Evolutionary conservation across 2,888 invertebrate genomes (phyloP), one percentile per base, ranked within the genome.

Genomic region (Latheticus oryzae): DNA sequence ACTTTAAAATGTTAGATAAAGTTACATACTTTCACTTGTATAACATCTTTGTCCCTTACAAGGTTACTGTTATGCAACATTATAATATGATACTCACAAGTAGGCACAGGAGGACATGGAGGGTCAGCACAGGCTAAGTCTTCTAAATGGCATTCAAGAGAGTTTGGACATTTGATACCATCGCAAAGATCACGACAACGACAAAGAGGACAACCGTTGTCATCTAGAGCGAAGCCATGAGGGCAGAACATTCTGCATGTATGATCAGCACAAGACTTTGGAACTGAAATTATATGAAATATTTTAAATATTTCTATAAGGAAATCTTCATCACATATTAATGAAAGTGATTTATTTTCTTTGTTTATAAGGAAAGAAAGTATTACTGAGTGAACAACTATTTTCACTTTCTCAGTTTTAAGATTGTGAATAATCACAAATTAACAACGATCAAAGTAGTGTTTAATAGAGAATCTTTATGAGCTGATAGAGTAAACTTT

Each of bases 181-280:
- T 87, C 84, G 69, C 93, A 93, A 0, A 93, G 92, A 76, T 93
- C 91, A 3, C 90, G 82, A 70, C 93, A 93, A 71, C 87, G 87
- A 78, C 93, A 93, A 32, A 88, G 80, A 0, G 89, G 87, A 69
- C 93, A 93, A 2, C 93, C 92, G 1, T 83, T 83, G 8, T 79
- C 66, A 28, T 83, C 80, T 69, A 90, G 83, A 62, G 90, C 87
- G 75, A 93, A 93, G 23, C 92, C 93, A 53, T 91, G 85, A 0
- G 92, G 89, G 68, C 93, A 93, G 61, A 92, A 85, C 93, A 93
- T 93, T 28, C 93, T 85, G 71, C 93, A 93, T 0, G 89, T 89
- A 66, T 90, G 90, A 0, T 90, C 90, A 0, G 90, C 86, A 71
- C 93, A 93, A 1, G 87, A 82, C 17, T 85, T 84, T 0, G 88